Evolutionary conservation across 2,888 invertebrate genomes (phyloP).

Genomic region (Eilema depressum): DNA sequence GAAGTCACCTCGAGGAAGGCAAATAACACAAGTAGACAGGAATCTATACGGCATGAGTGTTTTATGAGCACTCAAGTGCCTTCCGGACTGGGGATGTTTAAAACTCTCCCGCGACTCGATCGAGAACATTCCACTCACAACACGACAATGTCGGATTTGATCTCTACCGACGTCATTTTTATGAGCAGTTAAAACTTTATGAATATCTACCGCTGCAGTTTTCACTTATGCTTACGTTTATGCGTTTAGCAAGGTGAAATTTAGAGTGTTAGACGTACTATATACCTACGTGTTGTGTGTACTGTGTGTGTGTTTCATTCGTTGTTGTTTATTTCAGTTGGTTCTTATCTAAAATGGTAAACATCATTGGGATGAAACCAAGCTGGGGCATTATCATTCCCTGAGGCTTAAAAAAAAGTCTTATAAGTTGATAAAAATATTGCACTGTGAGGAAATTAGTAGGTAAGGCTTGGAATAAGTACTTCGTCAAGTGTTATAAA

Average conservation of each 20-base stretch:
- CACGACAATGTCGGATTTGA: conserved; percentile 78
- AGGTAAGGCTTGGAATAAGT: no score
- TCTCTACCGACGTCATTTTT: conserved; percentile 68
- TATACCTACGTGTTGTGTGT: neutral
- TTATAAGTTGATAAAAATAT: no score
- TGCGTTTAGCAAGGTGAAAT: conserved; percentile 25
- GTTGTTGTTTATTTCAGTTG: neutral
- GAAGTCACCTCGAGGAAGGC: conserved; percentile 56
- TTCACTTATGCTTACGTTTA: conserved; percentile 41
- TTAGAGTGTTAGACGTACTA: neutral
- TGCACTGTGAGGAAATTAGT: no score
- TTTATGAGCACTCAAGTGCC: conserved; percentile 82
- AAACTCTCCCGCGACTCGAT: conserved; percentile 71
- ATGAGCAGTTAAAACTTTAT: conserved; percentile 72
- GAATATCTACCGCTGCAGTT: conserved; percentile 59
- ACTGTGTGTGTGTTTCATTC: neutral
- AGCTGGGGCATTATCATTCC: no score
- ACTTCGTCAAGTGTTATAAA: no score
- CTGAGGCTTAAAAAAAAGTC: no score
- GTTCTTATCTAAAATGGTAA: no score
- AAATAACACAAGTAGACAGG: conserved; percentile 69
- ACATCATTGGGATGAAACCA: no score
- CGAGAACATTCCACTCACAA: conserved; percentile 71
- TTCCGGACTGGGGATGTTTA: conserved; percentile 77
- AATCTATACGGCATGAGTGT: conserved; percentile 76